These are phyloP conservation scores for Parazoanthus swiftii DNA, from an alignment of 92 coral and sea anemone species.

Conservation along the genomic window DNA sequence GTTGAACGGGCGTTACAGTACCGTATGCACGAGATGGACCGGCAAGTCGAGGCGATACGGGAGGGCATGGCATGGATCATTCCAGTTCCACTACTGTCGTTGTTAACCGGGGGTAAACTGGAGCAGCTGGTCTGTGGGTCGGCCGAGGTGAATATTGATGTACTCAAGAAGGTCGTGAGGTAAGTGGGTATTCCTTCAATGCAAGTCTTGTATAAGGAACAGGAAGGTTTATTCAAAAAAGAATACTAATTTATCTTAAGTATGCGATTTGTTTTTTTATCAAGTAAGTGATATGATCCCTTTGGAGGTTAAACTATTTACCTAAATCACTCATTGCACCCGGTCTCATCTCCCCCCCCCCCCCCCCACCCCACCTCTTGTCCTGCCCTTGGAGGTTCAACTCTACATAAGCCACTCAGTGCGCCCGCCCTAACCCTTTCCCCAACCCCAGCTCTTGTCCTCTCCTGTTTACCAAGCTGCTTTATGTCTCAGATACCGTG, in stretches of 20 bases:
- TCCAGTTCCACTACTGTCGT: slow-evolving; percentile 86
- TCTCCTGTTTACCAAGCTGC: neutral
- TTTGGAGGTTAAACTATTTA: no score
- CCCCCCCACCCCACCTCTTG: no score
- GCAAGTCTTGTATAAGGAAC: neutral
- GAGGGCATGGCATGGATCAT: slow-evolving; percentile 88
- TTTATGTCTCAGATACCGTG: slow-evolving; percentile 68
- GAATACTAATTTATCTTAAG: no score
- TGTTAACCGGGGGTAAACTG: slow-evolving; percentile 76
- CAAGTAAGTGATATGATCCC: no score
- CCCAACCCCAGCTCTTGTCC: no score
- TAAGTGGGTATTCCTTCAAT: slow-evolving; percentile 3
- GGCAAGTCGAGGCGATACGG: slow-evolving; percentile 71
- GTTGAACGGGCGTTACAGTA: slow-evolving; percentile 82
- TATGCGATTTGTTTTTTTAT: no score
- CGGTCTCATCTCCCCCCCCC: no score
- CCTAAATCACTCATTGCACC: neutral
- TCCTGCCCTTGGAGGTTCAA: no score
- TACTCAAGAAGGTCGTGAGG: slow-evolving; percentile 83
- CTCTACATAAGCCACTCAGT: neutral
- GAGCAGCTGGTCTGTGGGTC: slow-evolving; percentile 90
- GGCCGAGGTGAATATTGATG: slow-evolving; percentile 72
- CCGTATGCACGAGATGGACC: slow-evolving; percentile 86
- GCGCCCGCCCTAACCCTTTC: no score
- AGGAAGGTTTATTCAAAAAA: neutral